phyloP scores from a whole-genome alignment of 1,140 invertebrate species.

The Drosophila funebris region DNA sequence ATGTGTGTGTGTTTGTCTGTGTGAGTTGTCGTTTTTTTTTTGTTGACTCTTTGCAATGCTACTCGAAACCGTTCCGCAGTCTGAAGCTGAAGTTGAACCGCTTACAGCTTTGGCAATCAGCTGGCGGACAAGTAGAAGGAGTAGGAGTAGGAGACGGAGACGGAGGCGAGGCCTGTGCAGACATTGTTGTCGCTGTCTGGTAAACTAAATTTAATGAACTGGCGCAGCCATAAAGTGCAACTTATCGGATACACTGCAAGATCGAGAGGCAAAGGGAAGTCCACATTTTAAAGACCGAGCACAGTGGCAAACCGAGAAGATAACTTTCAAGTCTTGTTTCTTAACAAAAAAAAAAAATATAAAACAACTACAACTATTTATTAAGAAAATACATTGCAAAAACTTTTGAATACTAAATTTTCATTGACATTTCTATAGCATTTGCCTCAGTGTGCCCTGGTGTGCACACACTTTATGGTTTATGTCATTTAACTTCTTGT shows the following conservation, averaged over 20 bases:
- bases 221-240: slow-evolving; percentile 78
- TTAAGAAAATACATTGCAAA: neutral
- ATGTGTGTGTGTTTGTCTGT: neutral
- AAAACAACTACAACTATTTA: neutral
- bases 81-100: slow-evolving; percentile 36
- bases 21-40: slow-evolving; percentile 8
- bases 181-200: slow-evolving; percentile 75
- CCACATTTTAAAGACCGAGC: slow-evolving; percentile 3
- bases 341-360: too few relatives aligned
- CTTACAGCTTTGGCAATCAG: slow-evolving; percentile 13
- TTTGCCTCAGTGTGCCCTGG: slow-evolving; percentile 30
- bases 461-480: slow-evolving; percentile 55
- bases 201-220: slow-evolving; percentile 79
- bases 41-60: slow-evolving; percentile 11
- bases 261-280: slow-evolving; percentile 7
- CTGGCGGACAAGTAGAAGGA: neutral
- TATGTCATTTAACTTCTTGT: slow-evolving; percentile 70
- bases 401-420: neutral
- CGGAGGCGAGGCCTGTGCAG: slow-evolving; percentile 42
- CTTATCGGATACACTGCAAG: slow-evolving; percentile 60
- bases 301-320: slow-evolving; percentile 22
- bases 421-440: neutral
- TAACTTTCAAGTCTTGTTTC: neutral
- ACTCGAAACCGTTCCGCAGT: slow-evolving; percentile 37
- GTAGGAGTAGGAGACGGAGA: neutral